Evolutionary conservation across 1,140 invertebrate genomes (phyloP).

Genomic region (Potamilus streckersoni): DNA sequence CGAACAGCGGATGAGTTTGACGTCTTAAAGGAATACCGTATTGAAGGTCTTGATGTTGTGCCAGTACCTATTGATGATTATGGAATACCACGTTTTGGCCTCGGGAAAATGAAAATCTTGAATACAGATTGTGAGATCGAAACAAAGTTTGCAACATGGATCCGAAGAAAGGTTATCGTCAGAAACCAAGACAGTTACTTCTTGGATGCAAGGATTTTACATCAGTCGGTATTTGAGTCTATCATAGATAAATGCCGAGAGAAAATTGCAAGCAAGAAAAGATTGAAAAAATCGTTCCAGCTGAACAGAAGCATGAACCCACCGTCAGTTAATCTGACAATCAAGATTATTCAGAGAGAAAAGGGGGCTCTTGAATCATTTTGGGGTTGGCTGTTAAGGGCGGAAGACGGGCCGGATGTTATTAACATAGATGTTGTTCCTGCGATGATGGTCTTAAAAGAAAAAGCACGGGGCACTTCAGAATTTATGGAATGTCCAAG

Average conservation of each 20-base stretch:
- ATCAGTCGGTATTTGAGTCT: conserved; percentile 13
- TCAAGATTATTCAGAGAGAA: no score
- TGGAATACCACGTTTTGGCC: neutral
- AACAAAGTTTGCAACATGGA: neutral
- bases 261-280: neutral
- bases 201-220: conserved; percentile 11
- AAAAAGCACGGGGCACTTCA: neutral
- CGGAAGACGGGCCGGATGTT: no score
- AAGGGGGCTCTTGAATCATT: no score
- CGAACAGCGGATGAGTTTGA: conserved; percentile 23
- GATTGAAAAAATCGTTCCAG: no score
- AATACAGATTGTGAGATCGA: neutral
- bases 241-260: conserved; percentile 6
- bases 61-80: neutral
- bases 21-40: conserved; percentile 10
- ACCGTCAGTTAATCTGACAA: no score
- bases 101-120: neutral
- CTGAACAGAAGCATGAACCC: no score
- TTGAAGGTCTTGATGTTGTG: conserved; percentile 4
- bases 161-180: neutral
- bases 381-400: no score
- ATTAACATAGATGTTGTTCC: no score
- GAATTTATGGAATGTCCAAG: conserved; percentile 7
- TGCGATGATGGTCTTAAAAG: no score
- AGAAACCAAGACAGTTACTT: neutral